phyloP scores from a whole-genome alignment of 2,888 invertebrate species.

The Thyatira batis region DNA sequence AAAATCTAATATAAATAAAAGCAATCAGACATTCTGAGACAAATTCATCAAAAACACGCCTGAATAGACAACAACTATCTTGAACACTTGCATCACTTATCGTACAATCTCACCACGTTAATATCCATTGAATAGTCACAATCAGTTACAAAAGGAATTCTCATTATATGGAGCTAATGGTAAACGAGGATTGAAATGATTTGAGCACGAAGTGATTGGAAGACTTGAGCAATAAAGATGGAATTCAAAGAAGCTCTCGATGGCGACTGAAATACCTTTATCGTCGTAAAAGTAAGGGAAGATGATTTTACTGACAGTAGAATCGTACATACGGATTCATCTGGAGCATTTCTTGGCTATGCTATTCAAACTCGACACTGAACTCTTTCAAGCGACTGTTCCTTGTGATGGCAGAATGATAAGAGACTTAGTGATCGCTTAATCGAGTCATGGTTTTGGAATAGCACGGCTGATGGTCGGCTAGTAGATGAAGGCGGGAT shows the following conservation, averaged over 20 bases:
- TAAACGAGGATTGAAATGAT: not conserved
- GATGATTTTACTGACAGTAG: not conserved
- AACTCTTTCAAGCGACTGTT: too few relatives aligned
- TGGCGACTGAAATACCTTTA: not conserved
- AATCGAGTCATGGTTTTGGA: not conserved
- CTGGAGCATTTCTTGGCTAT: not conserved
- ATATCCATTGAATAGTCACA: constrained; percentile 21
- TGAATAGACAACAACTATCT: constrained; percentile 40
- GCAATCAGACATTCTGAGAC: constrained; percentile 46
- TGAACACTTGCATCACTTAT: constrained; percentile 57
- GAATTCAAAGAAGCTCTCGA: constrained; percentile 32
- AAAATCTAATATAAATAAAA: constrained; percentile 46
- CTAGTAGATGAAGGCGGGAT: constrained; percentile 77
- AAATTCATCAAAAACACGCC: constrained; percentile 51
- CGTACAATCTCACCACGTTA: constrained; percentile 15
- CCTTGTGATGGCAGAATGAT: too few relatives aligned
- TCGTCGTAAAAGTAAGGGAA: not conserved
- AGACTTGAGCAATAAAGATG: constrained; percentile 64
- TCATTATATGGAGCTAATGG: not conserved
- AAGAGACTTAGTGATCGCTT: too few relatives aligned
- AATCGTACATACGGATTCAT: not conserved
- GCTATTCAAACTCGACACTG: too few relatives aligned
- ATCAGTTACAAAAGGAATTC: constrained; percentile 17
- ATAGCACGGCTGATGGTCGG: constrained; percentile 2
- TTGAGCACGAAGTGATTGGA: constrained; percentile 65